Evolutionary conservation across 2,797 vertebrate species (phyloP).

Genomic region (Muraenolepis orangiensis): DNA sequence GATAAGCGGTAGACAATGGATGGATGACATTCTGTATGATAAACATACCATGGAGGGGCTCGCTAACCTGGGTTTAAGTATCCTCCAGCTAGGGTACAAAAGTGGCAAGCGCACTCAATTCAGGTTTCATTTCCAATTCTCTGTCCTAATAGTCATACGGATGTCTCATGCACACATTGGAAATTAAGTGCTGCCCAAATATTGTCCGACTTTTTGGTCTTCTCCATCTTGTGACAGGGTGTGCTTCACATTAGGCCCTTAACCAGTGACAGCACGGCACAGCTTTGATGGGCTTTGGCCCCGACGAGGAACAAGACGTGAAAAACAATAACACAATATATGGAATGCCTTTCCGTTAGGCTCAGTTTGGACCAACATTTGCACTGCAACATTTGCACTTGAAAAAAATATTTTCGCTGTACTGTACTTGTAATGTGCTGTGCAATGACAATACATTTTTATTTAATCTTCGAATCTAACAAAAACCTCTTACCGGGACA

Average conservation of each 20-base stretch:
- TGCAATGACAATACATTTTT: too few species aligned
- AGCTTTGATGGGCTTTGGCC: slow-evolving; percentile 45
- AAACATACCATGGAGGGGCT: too few species aligned
- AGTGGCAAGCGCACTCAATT: background rate
- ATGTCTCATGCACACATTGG: slow-evolving; percentile 37
- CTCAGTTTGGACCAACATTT: background rate
- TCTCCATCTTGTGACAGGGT: slow-evolving; percentile 57
- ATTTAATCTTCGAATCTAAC: too few species aligned
- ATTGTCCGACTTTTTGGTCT: slow-evolving; percentile 36
- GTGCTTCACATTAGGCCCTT: slow-evolving; percentile 50
- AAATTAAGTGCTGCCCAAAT: slow-evolving; percentile 12
- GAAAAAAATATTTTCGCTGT: too few species aligned
- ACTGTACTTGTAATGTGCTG: too few species aligned
- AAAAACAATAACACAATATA: background rate
- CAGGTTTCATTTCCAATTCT: background rate
- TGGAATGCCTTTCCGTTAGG: background rate
- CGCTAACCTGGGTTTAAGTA: background rate
- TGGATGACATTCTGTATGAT: too few species aligned
- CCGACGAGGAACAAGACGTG: too few species aligned
- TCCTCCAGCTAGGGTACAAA: background rate
- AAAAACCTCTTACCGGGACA: background rate
- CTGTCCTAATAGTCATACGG: slow-evolving; percentile 25
- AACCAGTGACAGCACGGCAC: slow-evolving; percentile 40
- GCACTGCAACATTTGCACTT: too few species aligned
- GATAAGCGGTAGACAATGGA: too few species aligned